phyloP scores from a whole-genome alignment of 1,140 invertebrate genomes.

The silkworm (Bombyx mori) region ASM3026992v2 NC_085116.1:5640501-5641000 shows the following conservation, averaged over 20 bases:
- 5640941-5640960: constrained; percentile 49
- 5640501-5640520: no score
- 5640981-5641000: no score
- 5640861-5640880: constrained; percentile 66
- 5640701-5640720: neutral
- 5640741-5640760: no score
- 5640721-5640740: neutral
- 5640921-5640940: constrained; percentile 48
- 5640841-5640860: constrained; percentile 67
- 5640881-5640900: constrained; percentile 51
- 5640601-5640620: no score
- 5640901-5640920: constrained; percentile 39
- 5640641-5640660: no score
- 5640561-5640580: no score
- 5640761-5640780: neutral
- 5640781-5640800: neutral
- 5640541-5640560: no score
- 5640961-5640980: constrained; percentile 8
- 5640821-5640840: constrained; percentile 54
- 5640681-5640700: no score
- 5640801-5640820: constrained; percentile 45
- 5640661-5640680: no score
- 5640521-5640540: no score
- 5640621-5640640: no score
- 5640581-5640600: no score